phyloP scores from a whole-genome alignment of 2,113 vertebrate species.

The Orycteropus afer region DNA sequence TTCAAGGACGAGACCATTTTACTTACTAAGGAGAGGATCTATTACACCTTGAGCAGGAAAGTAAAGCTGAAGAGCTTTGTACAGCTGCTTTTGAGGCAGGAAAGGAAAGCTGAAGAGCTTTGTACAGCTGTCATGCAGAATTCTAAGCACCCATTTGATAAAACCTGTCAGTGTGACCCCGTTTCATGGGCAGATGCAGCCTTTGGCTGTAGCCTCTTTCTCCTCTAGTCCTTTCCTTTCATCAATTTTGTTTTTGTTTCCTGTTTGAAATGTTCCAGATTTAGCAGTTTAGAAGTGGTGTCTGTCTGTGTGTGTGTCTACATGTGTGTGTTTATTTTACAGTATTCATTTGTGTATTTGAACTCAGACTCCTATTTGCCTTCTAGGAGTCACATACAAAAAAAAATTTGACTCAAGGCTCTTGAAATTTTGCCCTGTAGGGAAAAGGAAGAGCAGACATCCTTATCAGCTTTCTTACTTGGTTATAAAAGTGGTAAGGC shows the following conservation, averaged over 20 bases:
- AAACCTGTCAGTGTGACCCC: conserved; percentile 32
- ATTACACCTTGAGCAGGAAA: not conserved
- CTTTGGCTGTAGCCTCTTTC: not conserved
- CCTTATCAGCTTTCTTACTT: conserved; percentile 51
- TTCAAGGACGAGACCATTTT: conserved; percentile 44
- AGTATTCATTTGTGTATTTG: conserved; percentile 10
- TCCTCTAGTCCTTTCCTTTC: not conserved
- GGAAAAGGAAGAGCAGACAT: conserved; percentile 9
- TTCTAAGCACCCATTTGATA: conserved; percentile 48
- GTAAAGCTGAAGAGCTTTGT: conserved; percentile 37
- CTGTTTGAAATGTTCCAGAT: conserved; percentile 33
- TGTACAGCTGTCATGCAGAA: conserved; percentile 56
- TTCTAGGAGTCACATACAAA: not conserved
- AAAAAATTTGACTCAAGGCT: not conserved
- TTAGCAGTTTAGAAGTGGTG: not conserved
- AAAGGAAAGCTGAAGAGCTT: conserved; percentile 25
- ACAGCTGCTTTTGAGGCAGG: conserved; percentile 59
- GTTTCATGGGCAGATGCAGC: conserved; percentile 8
- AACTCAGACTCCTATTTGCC: not conserved
- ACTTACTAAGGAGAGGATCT: not conserved
- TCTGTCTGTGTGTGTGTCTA: not conserved
- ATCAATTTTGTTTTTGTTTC: conserved; percentile 58
- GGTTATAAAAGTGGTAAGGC: conserved; percentile 54
- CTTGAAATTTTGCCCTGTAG: conserved; percentile 13
- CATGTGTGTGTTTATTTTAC: not conserved